A percentile compares a stretch with the other conserved stretches of the same genome.
phyloP scores from a whole-genome alignment of 2,797 vertebrate genomes.

The Amblyraja radiata region DNA sequence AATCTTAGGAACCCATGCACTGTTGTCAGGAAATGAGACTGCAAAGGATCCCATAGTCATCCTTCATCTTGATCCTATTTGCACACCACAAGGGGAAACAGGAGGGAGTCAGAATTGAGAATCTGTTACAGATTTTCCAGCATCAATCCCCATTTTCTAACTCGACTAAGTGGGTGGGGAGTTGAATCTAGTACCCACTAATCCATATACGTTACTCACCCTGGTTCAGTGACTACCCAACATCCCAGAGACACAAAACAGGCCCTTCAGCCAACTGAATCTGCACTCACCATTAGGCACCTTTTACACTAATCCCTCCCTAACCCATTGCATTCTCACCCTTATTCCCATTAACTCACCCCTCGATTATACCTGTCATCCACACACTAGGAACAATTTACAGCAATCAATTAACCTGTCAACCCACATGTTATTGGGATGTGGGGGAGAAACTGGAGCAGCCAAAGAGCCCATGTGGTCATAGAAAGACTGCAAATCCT shows the following conservation, averaged over 20 bases:
- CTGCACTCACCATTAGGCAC: too few species aligned
- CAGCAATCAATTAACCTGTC: too few species aligned
- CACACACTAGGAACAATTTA: too few species aligned
- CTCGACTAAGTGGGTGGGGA: background rate
- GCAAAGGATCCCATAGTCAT: background rate
- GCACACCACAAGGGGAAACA: background rate
- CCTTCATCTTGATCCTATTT: background rate
- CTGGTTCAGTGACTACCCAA: background rate
- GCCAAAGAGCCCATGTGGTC: too few species aligned
- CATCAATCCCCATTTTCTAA: background rate
- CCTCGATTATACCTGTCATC: too few species aligned
- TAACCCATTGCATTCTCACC: too few species aligned
- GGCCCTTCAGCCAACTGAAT: too few species aligned
- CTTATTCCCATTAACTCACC: too few species aligned
- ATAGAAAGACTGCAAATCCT: too few species aligned
- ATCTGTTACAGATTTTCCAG: background rate
- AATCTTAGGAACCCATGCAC: background rate
- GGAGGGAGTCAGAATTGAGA: background rate
- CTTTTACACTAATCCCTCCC: too few species aligned
- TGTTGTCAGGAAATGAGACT: background rate
- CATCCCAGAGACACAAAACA: background rate
- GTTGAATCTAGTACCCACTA: background rate
- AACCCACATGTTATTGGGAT: too few species aligned
- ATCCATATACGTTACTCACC: background rate
- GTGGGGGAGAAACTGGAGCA: too few species aligned